Evolutionary conservation across 2,797 vertebrate species (phyloP).

Genomic region (Momotus momota): DNA sequence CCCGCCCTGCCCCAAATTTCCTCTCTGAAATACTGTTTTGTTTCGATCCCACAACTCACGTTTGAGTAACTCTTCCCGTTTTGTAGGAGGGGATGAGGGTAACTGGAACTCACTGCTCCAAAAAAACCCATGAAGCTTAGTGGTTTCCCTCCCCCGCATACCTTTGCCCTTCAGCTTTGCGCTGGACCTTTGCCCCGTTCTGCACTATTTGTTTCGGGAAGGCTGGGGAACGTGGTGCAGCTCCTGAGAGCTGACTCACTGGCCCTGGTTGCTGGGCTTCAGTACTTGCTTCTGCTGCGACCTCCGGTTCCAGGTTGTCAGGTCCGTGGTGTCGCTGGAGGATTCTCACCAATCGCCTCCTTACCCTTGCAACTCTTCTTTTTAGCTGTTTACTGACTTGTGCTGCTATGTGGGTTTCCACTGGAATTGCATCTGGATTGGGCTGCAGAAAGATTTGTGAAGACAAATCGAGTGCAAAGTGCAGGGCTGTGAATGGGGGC

Average conservation of each 20-base stretch:
- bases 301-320: neutral
- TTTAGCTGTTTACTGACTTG: neutral
- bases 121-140: neutral
- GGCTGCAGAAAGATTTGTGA: neutral
- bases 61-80: neutral
- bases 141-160: neutral
- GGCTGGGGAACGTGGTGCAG: neutral
- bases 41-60: neutral
- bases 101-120: neutral
- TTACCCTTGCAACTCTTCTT: neutral
- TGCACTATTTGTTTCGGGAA: slow-evolving; percentile 60
- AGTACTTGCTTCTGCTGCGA: neutral
- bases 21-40: neutral
- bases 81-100: neutral
- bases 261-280: neutral
- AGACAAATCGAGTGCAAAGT: neutral
- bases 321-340: accelerated
- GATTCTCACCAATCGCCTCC: neutral
- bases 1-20: neutral
- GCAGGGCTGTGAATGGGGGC: neutral
- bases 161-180: slow-evolving; percentile 65
- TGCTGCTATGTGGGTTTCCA: neutral
- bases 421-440: neutral
- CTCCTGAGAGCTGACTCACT: slow-evolving; percentile 60
- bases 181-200: slow-evolving; percentile 69